phyloP scores from a whole-genome alignment of 2,888 invertebrate species.

The Diaperis boleti region DNA sequence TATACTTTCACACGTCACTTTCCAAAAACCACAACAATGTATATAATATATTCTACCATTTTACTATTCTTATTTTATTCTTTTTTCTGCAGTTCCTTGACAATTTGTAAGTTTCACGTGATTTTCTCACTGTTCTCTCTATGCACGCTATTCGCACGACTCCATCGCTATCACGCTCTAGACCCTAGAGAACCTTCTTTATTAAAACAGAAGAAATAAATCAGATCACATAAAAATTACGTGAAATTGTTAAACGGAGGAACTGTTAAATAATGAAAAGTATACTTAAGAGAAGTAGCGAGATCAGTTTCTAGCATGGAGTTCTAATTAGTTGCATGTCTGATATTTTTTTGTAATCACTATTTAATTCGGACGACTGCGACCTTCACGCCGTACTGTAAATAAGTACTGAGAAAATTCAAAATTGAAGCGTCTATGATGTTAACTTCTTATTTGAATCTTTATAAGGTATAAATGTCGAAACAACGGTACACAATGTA shows the following conservation, averaged over 20 bases:
- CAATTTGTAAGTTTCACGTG: constrained; percentile 42
- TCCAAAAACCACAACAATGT: constrained; percentile 35
- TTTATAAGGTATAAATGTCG: no score
- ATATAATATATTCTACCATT: constrained; percentile 35
- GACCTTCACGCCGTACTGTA: no score
- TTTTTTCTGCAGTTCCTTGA: constrained; percentile 43
- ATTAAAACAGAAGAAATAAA: constrained; percentile 12
- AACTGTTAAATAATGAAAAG: constrained; percentile 36
- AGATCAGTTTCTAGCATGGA: constrained; percentile 12
- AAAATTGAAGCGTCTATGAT: no score
- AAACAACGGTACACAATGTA: no score
- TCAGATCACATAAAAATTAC: constrained; percentile 30
- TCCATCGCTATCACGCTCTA: constrained; percentile 25
- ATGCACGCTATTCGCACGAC: constrained; percentile 34
- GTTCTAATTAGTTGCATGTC: constrained; percentile 16
- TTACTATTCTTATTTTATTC: constrained; percentile 37
- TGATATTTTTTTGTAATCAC: constrained; percentile 1
- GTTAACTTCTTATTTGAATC: no score
- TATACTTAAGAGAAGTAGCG: constrained; percentile 18
- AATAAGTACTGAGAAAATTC: no score
- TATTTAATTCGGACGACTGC: no score
- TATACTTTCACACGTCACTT: constrained; percentile 41
- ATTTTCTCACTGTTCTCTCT: constrained; percentile 37
- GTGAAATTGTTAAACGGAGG: constrained; percentile 36
- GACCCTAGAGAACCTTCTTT: constrained; percentile 13